These are phyloP conservation scores for Denticeps clupeoides DNA, from an alignment of 2,797 vertebrate species.

Conservation along the genomic window DNA sequence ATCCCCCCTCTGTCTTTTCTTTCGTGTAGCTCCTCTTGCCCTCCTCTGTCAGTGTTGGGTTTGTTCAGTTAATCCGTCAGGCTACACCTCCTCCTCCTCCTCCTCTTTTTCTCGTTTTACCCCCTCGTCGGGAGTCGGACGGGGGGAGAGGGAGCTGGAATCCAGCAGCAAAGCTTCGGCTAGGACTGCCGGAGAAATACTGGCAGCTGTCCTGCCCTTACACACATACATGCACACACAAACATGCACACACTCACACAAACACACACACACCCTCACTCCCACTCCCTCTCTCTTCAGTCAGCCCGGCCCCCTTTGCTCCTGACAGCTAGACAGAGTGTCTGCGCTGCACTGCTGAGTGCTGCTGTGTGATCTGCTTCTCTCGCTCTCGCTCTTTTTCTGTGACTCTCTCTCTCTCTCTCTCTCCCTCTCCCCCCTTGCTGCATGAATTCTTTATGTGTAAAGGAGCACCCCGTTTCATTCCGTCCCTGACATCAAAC, in stretches of 20 bases:
- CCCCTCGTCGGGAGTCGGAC: conserved; percentile 20
- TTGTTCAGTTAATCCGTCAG: no score
- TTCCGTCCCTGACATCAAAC: conserved; percentile 66
- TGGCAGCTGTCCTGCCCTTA: conserved; percentile 59
- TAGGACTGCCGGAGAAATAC: conserved; percentile 57
- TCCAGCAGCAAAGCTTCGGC: conserved; percentile 37
- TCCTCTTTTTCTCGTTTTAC: conserved; percentile 15
- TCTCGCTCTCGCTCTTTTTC: no score
- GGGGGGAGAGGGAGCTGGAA: conserved; percentile 25
- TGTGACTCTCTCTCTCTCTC: conserved; percentile 21
- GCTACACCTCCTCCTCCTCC: conserved; percentile 12
- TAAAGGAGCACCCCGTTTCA: conserved; percentile 63
- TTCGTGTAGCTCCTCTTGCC: background rate
- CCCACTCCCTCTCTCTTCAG: conserved; percentile 20
- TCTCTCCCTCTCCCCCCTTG: conserved; percentile 35
- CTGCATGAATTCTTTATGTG: conserved; percentile 71
- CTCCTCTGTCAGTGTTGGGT: conserved; percentile 3
- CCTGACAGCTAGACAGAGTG: conserved; percentile 66
- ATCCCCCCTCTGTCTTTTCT: no score
- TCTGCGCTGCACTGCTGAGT: conserved; percentile 40
- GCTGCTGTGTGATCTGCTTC: no score
- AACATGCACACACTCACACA: conserved; percentile 24
- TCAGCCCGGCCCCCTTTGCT: conserved; percentile 63
- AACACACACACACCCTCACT: conserved; percentile 20
- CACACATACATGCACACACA: conserved; percentile 27